Conservation (phyloP, 1,140 invertebrate genomes). For the Musca vetustissima region DNA sequence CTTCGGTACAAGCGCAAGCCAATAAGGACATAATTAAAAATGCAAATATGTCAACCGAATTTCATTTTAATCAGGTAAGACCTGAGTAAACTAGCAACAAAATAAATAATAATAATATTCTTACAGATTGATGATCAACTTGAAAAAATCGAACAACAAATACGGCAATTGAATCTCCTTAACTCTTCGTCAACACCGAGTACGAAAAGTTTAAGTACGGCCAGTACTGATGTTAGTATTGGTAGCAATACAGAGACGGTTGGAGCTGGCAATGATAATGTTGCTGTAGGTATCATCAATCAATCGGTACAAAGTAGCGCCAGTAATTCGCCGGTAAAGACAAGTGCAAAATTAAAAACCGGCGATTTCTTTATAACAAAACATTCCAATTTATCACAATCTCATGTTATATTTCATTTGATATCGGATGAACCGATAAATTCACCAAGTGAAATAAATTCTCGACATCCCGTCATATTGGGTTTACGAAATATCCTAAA, state of each 20-base stretch:
- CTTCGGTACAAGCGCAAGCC: slow-evolving; percentile 59
- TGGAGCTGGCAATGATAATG: slow-evolving; percentile 2
- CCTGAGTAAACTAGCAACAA: slow-evolving; percentile 22
- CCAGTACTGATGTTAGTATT: slow-evolving; percentile 9
- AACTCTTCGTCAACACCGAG: slow-evolving; percentile 38
- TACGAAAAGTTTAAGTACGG: slow-evolving; percentile 22
- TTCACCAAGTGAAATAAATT: slow-evolving; percentile 84
- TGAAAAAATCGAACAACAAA: slow-evolving; percentile 67
- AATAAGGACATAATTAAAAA: slow-evolving; percentile 53
- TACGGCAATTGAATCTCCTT: slow-evolving; percentile 52
- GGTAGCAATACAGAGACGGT: not conserved
- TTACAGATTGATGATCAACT: slow-evolving; percentile 83
- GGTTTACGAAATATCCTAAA: slow-evolving; percentile 94
- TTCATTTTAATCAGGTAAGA: slow-evolving; percentile 51
- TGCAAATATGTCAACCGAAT: slow-evolving; percentile 53
- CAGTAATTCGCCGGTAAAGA: slow-evolving; percentile 40
- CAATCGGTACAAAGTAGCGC: slow-evolving; percentile 28
- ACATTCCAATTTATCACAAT: slow-evolving; percentile 94
- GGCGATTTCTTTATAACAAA: slow-evolving; percentile 94
- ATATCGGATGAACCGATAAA: slow-evolving; percentile 75
- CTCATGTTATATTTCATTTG: slow-evolving; percentile 94
- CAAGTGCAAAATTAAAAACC: slow-evolving; percentile 64
- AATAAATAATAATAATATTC: slow-evolving; percentile 63
- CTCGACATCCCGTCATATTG: slow-evolving; percentile 92
- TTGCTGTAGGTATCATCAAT: slow-evolving; percentile 21